Evolutionary conservation across 1,140 invertebrate species (phyloP).

Genomic region (Mactra quadrangularis): DNA sequence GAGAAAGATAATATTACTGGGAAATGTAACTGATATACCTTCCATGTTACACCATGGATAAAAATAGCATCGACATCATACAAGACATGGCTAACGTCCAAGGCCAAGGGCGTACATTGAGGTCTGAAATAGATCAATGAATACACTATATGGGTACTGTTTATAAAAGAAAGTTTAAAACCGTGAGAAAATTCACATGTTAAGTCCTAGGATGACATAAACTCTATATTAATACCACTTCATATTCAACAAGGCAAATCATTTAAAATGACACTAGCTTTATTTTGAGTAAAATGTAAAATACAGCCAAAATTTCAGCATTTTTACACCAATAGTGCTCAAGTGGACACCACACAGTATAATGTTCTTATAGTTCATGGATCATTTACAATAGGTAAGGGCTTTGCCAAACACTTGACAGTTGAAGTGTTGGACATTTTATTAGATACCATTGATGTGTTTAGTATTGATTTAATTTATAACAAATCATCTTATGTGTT

Average conservation of each 20-base stretch:
- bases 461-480: conserved; percentile 9
- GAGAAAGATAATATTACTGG: too few species aligned
- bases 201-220: conserved; percentile 43
- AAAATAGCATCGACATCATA: conserved; percentile 30
- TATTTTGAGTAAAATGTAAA: conserved; percentile 2
- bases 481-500: neutral
- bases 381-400: conserved; percentile 52
- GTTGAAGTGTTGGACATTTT: conserved; percentile 6
- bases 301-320: conserved; percentile 2
- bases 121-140: conserved; percentile 8
- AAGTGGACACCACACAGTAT: conserved; percentile 30
- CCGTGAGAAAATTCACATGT: conserved; percentile 52
- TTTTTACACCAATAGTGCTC: conserved; percentile 29
- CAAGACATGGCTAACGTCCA: conserved; percentile 20
- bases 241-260: conserved; percentile 31
- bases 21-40: conserved; percentile 12
- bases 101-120: neutral
- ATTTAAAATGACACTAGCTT: conserved; percentile 34
- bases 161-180: conserved; percentile 17
- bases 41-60: conserved; percentile 24
- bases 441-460: conserved; percentile 28
- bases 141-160: conserved; percentile 24
- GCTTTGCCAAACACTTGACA: conserved; percentile 40
- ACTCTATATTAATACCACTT: conserved; percentile 56
- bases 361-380: neutral